phyloP scores from a whole-genome alignment of 2,888 invertebrate species.

The Catocala nupta region DNA sequence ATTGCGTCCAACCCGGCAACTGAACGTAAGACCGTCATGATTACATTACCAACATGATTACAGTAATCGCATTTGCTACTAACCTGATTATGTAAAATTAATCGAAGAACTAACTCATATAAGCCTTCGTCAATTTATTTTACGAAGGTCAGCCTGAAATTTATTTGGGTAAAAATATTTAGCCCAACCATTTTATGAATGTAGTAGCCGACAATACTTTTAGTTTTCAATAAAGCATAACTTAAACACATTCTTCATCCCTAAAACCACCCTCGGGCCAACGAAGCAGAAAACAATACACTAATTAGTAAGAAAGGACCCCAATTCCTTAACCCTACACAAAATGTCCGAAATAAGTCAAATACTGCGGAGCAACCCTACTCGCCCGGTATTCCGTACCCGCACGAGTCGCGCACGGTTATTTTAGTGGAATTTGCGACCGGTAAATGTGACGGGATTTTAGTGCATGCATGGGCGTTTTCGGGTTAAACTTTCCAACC shows the following conservation, averaged over 20 bases:
- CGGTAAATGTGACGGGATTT: conserved; percentile 59
- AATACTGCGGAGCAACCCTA: conserved; percentile 43
- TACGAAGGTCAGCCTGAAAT: too few relatives aligned
- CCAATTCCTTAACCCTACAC: conserved; percentile 22
- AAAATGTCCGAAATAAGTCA: conserved; percentile 42
- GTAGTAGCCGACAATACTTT: not conserved
- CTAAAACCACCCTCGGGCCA: conserved; percentile 15
- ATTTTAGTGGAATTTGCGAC: conserved; percentile 57
- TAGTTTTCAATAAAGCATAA: conserved; percentile 13
- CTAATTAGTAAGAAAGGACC: conserved; percentile 38
- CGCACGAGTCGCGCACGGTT: conserved; percentile 46
- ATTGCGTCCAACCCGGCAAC: too few relatives aligned
- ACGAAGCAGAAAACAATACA: conserved; percentile 24
- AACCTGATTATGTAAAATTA: too few relatives aligned
- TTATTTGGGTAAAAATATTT: too few relatives aligned
- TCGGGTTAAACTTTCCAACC: conserved; percentile 42
- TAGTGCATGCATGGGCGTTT: conserved; percentile 50
- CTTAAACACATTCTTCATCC: conserved; percentile 18
- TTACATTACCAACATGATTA: too few relatives aligned
- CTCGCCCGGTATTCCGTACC: conserved; percentile 45
- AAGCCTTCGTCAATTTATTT: too few relatives aligned
- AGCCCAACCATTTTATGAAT: not conserved
- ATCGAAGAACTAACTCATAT: too few relatives aligned
- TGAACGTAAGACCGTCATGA: too few relatives aligned
- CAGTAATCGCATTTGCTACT: too few relatives aligned